These are phyloP conservation scores for Microctonus hyperodae DNA, from an alignment of 2,888 invertebrate genomes.

Conservation along the genomic window DNA sequence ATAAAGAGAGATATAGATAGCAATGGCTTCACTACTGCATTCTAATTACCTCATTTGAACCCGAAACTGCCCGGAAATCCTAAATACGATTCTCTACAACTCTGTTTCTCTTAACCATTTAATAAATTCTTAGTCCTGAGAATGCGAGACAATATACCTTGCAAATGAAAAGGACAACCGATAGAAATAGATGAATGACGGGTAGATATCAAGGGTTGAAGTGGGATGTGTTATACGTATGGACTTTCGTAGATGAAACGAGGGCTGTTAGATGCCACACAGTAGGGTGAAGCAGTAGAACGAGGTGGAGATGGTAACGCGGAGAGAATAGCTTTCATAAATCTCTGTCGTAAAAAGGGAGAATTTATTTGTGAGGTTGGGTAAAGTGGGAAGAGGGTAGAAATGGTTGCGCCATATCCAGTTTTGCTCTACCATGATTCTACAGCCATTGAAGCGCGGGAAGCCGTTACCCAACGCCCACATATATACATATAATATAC, in stretches of 20 bases:
- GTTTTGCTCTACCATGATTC: constrained; percentile 43
- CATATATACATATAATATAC: too few species aligned
- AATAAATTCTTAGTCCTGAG: constrained; percentile 24
- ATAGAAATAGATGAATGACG: constrained; percentile 40
- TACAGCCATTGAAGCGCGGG: constrained; percentile 51
- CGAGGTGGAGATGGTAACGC: constrained; percentile 38
- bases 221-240: constrained; percentile 28
- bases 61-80: constrained; percentile 51
- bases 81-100: constrained; percentile 21
- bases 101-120: not conserved
- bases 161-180: constrained; percentile 24
- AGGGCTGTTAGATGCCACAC: constrained; percentile 29
- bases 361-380: constrained; percentile 54
- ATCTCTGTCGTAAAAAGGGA: constrained; percentile 62
- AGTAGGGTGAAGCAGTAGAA: constrained; percentile 30
- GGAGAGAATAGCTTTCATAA: constrained; percentile 60
- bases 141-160: constrained; percentile 18
- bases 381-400: not conserved
- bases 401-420: constrained; percentile 13
- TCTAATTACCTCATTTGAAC: constrained; percentile 61
- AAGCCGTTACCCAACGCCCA: constrained; percentile 39
- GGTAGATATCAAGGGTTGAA: constrained; percentile 28
- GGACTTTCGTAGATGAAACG: constrained; percentile 6
- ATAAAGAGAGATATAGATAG: not conserved
- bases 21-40: constrained; percentile 55